Percentiles rank a stretch among this genome's conserved stretches.
phyloP scores from a whole-genome alignment of 1,140 invertebrate species.

The Drosophila nebulosa region DNA sequence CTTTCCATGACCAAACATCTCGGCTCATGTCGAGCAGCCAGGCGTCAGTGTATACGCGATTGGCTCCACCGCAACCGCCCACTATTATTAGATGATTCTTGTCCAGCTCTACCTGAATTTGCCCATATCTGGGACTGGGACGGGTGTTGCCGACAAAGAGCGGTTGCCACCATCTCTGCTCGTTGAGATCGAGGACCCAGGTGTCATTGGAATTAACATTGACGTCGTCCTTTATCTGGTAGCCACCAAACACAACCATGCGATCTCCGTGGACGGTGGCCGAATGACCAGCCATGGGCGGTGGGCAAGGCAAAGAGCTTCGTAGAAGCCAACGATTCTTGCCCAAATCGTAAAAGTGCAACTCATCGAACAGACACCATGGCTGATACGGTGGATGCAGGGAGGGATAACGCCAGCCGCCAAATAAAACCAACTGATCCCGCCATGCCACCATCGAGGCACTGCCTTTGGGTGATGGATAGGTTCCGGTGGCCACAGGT shows the following conservation, averaged over 20 bases:
- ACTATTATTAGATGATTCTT: slow-evolving; percentile 87
- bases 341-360: slow-evolving; percentile 93
- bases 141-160: slow-evolving; percentile 85
- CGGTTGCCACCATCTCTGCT: slow-evolving; percentile 89
- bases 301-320: slow-evolving; percentile 85
- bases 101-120: slow-evolving; percentile 90
- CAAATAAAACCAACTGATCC: slow-evolving; percentile 93
- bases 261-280: slow-evolving; percentile 91
- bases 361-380: slow-evolving; percentile 94
- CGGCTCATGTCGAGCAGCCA: slow-evolving; percentile 86
- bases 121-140: slow-evolving; percentile 93
- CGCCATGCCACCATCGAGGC: slow-evolving; percentile 94
- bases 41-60: slow-evolving; percentile 84
- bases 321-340: slow-evolving; percentile 92
- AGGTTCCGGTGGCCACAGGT: slow-evolving; percentile 90
- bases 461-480: slow-evolving; percentile 98
- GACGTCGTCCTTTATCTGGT: slow-evolving; percentile 83
- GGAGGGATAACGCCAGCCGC: slow-evolving; percentile 97
- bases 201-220: slow-evolving; percentile 90
- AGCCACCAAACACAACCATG: slow-evolving; percentile 96
- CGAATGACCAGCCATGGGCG: slow-evolving; percentile 95
- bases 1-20: slow-evolving; percentile 90
- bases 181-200: slow-evolving; percentile 92
- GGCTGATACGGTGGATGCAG: slow-evolving; percentile 94
- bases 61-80: slow-evolving; percentile 85